A percentile compares a stretch with the other conserved stretches of the same genome.
These are phyloP conservation scores for Taurulus bubalis DNA, from an alignment of 2,113 vertebrate genomes.

Conservation along the genomic window DNA sequence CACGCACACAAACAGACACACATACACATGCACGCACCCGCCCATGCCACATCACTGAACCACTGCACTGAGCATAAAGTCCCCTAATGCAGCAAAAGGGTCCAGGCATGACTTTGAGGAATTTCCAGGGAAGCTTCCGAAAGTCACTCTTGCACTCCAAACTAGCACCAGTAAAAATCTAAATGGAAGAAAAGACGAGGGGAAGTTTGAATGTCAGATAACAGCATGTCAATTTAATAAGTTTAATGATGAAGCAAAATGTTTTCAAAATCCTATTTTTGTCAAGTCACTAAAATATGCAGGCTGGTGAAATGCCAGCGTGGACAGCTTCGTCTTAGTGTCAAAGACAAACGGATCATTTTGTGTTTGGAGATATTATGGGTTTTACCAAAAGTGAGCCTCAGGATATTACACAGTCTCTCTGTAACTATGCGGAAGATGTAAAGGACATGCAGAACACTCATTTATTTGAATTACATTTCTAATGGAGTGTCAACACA, in stretches of 20 bases:
- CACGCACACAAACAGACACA: constrained; percentile 50
- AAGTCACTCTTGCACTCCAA: constrained; percentile 64
- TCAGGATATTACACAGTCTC: no score
- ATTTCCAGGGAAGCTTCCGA: constrained; percentile 63
- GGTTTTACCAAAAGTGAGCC: no score
- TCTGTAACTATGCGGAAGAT: no score
- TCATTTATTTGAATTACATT: neutral
- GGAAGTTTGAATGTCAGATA: neutral
- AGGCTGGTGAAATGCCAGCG: no score
- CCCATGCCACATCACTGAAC: constrained; percentile 56
- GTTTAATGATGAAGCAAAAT: neutral
- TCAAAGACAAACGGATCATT: no score
- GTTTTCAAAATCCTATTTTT: neutral
- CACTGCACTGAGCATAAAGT: constrained; percentile 54
- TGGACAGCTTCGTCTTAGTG: no score
- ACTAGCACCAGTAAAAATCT: constrained; percentile 73
- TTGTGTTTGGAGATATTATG: no score
- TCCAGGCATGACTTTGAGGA: constrained; percentile 43
- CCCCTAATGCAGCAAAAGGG: constrained; percentile 40
- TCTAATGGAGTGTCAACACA: neutral
- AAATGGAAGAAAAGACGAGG: constrained; percentile 1
- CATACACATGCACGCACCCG: constrained; percentile 46
- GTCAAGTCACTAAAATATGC: neutral
- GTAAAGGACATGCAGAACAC: neutral
- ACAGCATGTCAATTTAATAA: neutral